Conservation (phyloP, 2,113 vertebrate species). For the Rynchops niger region DNA sequence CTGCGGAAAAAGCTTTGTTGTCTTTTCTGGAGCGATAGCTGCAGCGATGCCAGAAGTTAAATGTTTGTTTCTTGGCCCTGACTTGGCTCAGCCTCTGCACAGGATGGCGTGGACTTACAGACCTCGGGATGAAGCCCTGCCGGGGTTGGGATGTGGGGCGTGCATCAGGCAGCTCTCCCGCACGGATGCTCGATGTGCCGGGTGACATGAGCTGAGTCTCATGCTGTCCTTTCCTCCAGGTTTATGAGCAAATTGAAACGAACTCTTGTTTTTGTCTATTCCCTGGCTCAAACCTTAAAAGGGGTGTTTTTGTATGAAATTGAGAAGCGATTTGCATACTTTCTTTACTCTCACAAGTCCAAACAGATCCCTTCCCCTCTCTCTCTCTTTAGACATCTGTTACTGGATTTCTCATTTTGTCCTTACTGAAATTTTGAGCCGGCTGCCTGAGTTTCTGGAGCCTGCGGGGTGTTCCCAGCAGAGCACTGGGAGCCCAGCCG, state of each 20-base stretch:
- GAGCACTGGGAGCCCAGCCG: background rate
- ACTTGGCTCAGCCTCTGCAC: background rate
- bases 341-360: slow-evolving; percentile 36
- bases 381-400: slow-evolving; percentile 47
- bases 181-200: background rate
- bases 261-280: background rate
- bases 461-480: background rate
- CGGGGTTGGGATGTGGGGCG: background rate
- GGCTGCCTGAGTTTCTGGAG: background rate
- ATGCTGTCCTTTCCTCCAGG: background rate
- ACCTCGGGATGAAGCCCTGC: background rate
- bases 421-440: background rate
- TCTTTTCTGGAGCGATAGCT: accelerated
- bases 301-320: background rate
- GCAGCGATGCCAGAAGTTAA: accelerated
- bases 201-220: background rate
- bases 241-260: background rate
- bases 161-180: accelerated
- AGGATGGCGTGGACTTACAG: background rate
- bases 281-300: background rate
- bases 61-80: background rate
- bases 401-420: slow-evolving; percentile 24
- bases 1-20: accelerated
- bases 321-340: slow-evolving; percentile 38
- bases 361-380: slow-evolving; percentile 27